Evolutionary conservation across 2,888 invertebrate genomes (phyloP).

Genomic region (Phragmatobia fuliginosa): DNA sequence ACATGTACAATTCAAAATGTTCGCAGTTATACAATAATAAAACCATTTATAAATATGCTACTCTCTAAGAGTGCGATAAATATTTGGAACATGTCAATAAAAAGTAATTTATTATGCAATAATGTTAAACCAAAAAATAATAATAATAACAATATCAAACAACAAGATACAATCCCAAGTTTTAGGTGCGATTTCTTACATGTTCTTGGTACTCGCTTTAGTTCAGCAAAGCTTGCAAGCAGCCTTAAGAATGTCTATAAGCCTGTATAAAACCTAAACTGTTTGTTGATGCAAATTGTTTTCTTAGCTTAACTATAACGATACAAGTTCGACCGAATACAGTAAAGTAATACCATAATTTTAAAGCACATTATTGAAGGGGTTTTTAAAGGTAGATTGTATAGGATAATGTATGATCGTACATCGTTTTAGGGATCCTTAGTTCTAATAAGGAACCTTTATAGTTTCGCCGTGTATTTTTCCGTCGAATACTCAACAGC

Average conservation of each 20-base stretch:
- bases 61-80: no score
- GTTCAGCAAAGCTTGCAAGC: not conserved
- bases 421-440: not conserved
- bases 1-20: no score
- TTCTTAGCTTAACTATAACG: slow-evolving; percentile 17
- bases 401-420: not conserved
- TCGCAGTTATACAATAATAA: no score
- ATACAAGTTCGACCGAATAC: slow-evolving; percentile 19
- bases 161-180: no score
- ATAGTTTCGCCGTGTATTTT: not conserved
- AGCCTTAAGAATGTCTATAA: slow-evolving; percentile 5
- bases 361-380: not conserved
- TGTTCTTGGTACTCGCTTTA: no score
- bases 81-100: no score
- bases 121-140: no score
- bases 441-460: not conserved
- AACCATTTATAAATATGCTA: no score
- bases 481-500: not conserved
- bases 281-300: slow-evolving; percentile 17
- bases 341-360: slow-evolving; percentile 9
- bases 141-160: no score
- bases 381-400: not conserved
- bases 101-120: no score
- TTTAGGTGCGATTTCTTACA: not conserved
- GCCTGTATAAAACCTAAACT: slow-evolving; percentile 19